phyloP scores from a whole-genome alignment of 2,797 vertebrate genomes.

The Hippocampus kuda region DNA sequence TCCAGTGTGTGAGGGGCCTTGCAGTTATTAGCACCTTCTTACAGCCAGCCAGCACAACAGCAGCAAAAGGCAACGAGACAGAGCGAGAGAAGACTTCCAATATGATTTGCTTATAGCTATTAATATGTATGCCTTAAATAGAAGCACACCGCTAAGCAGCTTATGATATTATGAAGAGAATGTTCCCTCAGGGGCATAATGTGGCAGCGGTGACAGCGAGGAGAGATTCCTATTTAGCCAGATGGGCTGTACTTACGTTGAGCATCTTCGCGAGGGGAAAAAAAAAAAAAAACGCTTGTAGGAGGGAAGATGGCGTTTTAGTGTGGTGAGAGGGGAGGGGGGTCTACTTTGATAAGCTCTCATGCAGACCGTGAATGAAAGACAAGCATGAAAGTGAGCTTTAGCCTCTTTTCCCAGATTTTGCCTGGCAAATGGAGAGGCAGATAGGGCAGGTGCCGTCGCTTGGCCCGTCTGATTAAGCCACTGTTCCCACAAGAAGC shows the following conservation, averaged over 20 bases:
- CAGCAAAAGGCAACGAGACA: conserved; percentile 75
- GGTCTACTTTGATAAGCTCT: conserved; percentile 78
- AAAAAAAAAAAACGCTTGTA: conserved; percentile 58
- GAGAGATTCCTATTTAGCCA: conserved; percentile 81
- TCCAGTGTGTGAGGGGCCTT: conserved; percentile 69
- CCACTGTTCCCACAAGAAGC: conserved; percentile 72
- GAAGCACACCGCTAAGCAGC: conserved; percentile 83
- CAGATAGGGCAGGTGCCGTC: conserved; percentile 80
- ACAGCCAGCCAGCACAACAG: conserved; percentile 78
- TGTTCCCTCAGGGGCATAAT: conserved; percentile 83
- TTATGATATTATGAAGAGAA: conserved; percentile 87
- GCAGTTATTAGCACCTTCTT: conserved; percentile 79
- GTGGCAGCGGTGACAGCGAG: conserved; percentile 80
- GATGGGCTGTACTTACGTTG: conserved; percentile 84
- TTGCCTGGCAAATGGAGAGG: conserved; percentile 72
- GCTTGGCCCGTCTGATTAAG: conserved; percentile 74
- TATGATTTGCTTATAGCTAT: conserved; percentile 84
- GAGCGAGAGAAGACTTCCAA: conserved; percentile 78
- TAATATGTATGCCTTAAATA: conserved; percentile 88
- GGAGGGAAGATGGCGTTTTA: conserved; percentile 77
- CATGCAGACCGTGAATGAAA: conserved; percentile 70
- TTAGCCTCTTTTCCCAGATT: conserved; percentile 74
- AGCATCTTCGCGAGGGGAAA: conserved; percentile 63
- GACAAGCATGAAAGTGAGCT: conserved; percentile 83
- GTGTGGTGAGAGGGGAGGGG: conserved; percentile 71